Conservation (phyloP, 2,888 invertebrate species). For the Zaprionus lineosus region DNA sequence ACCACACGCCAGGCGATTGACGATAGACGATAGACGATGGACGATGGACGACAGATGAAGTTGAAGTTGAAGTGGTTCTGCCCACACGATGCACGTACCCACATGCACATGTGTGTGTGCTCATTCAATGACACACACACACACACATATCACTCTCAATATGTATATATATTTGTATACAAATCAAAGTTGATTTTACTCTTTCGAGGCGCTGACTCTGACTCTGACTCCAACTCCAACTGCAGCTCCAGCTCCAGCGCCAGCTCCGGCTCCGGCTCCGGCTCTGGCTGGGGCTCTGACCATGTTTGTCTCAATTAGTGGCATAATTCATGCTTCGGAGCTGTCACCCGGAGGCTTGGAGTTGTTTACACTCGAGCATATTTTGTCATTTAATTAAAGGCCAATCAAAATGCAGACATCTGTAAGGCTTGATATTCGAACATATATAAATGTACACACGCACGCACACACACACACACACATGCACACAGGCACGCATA, state of each 20-base stretch:
- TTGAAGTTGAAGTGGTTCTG: conserved; percentile 50
- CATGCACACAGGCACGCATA: too few relatives aligned
- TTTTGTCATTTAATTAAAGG: conserved; percentile 75
- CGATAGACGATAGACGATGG: too few relatives aligned
- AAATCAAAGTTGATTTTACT: conserved; percentile 58
- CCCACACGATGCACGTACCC: conserved; percentile 58
- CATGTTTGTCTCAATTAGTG: conserved; percentile 73
- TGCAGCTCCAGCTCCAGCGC: conserved; percentile 9
- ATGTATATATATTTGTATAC: conserved; percentile 4
- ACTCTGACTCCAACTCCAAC: conserved; percentile 27
- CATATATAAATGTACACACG: conserved; percentile 4
- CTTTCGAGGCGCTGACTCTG: conserved; percentile 21
- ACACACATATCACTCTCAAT: not conserved
- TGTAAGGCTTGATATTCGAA: conserved; percentile 16
- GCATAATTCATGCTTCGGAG: conserved; percentile 68
- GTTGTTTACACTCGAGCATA: conserved; percentile 68
- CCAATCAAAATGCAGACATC: conserved; percentile 69
- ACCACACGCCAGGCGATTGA: too few relatives aligned
- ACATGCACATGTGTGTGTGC: too few relatives aligned
- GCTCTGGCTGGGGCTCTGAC: conserved; percentile 14
- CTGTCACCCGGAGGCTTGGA: conserved; percentile 42
- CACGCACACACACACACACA: conserved; percentile 33
- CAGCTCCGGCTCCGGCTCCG: not conserved
- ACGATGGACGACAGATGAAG: too few relatives aligned
- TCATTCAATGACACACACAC: not conserved